These are phyloP conservation scores for Venusia cambrica DNA, from an alignment of 2,888 invertebrate species.

Conservation along the genomic window DNA sequence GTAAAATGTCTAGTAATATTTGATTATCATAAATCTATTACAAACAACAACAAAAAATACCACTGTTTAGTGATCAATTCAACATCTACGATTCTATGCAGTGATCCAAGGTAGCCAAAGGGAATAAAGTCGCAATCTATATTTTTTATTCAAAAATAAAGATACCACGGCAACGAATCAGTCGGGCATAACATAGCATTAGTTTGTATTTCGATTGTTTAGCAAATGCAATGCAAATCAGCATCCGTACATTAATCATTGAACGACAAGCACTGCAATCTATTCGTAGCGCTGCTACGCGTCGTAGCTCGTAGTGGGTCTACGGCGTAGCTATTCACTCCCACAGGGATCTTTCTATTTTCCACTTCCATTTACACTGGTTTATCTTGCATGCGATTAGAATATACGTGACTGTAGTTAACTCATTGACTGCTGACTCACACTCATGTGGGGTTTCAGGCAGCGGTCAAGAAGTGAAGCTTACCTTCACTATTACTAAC, in stretches of 20 bases:
- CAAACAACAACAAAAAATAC: too few relatives aligned
- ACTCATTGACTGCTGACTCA: neutral
- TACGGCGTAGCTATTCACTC: slow-evolving; percentile 16
- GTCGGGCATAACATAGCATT: too few relatives aligned
- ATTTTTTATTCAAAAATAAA: too few relatives aligned
- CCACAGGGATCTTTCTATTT: slow-evolving; percentile 8
- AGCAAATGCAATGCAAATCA: slow-evolving; percentile 16
- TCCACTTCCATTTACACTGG: slow-evolving; percentile 2
- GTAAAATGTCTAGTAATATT: too few relatives aligned
- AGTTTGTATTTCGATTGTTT: slow-evolving; percentile 5
- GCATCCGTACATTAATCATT: slow-evolving; percentile 21
- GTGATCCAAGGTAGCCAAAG: too few relatives aligned
- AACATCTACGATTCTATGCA: too few relatives aligned
- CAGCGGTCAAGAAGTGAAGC: neutral
- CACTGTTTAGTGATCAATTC: too few relatives aligned
- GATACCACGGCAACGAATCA: too few relatives aligned
- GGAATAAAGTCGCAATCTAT: too few relatives aligned
- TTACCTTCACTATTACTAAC: neutral
- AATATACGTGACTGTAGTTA: neutral
- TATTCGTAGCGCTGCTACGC: slow-evolving; percentile 18
- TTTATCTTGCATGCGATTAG: slow-evolving; percentile 2
- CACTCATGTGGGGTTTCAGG: too few relatives aligned
- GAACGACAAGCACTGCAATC: slow-evolving; percentile 17
- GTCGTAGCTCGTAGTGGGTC: slow-evolving; percentile 18
- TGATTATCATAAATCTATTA: too few relatives aligned